A percentile compares a stretch with the other conserved stretches of the same genome.
Evolutionary conservation across 2,797 vertebrate species (phyloP).

Genomic region (Trematomus bernacchii): DNA sequence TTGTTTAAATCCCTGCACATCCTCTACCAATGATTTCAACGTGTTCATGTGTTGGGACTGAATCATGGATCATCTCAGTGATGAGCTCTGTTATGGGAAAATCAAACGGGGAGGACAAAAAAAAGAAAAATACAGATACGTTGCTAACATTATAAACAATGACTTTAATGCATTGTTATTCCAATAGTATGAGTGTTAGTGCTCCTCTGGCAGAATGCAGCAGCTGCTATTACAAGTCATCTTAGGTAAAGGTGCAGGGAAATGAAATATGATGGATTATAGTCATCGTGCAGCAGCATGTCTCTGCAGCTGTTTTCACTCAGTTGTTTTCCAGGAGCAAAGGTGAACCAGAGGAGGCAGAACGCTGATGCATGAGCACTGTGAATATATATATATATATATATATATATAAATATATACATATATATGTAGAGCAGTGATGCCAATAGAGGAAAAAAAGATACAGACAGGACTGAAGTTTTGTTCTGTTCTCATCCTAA

Average conservation of each 20-base stretch:
- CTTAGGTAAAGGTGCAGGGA: not conserved
- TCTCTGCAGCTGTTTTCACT: slow-evolving; percentile 12
- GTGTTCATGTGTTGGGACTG: too few species aligned
- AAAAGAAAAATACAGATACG: not conserved
- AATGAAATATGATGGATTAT: slow-evolving; percentile 11
- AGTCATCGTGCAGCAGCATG: not conserved
- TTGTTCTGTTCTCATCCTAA: too few species aligned
- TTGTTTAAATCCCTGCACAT: too few species aligned
- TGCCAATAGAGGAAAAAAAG: not conserved
- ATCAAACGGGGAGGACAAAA: not conserved
- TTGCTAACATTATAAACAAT: too few species aligned
- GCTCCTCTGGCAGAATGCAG: not conserved
- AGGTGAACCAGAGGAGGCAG: not conserved
- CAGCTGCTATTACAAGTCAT: not conserved
- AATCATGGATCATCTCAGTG: too few species aligned
- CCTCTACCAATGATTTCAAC: too few species aligned
- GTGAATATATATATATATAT: not conserved
- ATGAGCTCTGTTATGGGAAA: not conserved
- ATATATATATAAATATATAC: too few species aligned
- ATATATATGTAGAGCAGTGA: too few species aligned
- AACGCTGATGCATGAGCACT: not conserved
- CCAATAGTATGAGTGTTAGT: too few species aligned
- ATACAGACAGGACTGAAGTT: too few species aligned
- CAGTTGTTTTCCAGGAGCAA: not conserved
- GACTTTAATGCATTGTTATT: not conserved